Evolutionary conservation across 2,113 vertebrate genomes (phyloP), one percentile per base, ranked within the genome.

Genomic region (Syngnathoides biaculeatus): DNA sequence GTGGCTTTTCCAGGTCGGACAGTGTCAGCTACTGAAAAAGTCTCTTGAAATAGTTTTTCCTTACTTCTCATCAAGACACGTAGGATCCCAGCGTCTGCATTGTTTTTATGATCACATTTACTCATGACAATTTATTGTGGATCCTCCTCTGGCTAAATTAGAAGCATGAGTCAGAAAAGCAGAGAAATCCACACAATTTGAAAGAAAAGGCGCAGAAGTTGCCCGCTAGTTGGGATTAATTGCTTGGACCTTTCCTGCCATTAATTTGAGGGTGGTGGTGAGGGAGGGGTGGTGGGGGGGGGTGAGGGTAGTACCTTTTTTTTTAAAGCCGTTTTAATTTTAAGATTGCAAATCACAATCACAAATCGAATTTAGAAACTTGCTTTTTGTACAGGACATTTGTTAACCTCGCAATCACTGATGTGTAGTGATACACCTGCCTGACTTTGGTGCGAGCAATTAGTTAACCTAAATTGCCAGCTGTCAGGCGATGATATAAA

Each of bases 181-280:
- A 10, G 57, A 57, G 50, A 73, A 67, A 55, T 74, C 14, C 65
- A 43, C 50, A n/a, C 56, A n/a, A 12, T 27, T 59, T 71, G 43
- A 73, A 65, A 58, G 15, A 17, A 6, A 8, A 3, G 63, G 72
- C n/a, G 5, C 59, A 48, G 22, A 67, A 79, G 71, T 68, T 30
- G 39, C 60, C 67, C 40, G 24, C 53, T 58, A 30, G 68, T 58
- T 73, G 56, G 81, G 76, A 84, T 81, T 85, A 84, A 85, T 85
- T 80, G 74, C 64, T 64, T 70, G 59, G 68, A 65, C 52, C 74
- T 79, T 82, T 81, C 66, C 65, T 78, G 67, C 65, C 59, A 64
- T 79, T 79, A 71, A 57, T 81, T 84, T 35, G 3, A 3, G 2
- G 2, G n/a, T n/a, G n/a, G n/a, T n/a, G n/a, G n/a, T n/a, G n/a